phyloP scores from a whole-genome alignment of 2,797 vertebrate genomes.

The Schizopygopsis pylzovi region DNA sequence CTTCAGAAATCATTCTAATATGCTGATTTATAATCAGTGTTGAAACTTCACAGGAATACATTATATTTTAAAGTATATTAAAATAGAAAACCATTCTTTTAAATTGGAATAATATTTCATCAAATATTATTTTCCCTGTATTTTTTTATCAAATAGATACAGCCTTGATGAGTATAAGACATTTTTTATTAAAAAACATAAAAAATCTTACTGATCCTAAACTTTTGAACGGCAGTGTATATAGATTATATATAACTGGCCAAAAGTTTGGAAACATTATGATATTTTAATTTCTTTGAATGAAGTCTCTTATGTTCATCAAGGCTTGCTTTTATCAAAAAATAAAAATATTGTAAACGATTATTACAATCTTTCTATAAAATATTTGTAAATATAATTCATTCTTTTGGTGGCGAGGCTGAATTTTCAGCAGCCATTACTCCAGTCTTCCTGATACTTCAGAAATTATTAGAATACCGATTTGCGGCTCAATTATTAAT shows the following conservation, averaged over 20 bases:
- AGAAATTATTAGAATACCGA: background rate
- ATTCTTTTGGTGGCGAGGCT: background rate
- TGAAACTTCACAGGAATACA: no score
- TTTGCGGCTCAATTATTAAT: background rate
- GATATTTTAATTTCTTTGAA: background rate
- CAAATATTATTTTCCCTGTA: background rate
- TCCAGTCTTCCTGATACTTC: background rate
- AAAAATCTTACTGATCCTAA: no score
- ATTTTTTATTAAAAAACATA: no score
- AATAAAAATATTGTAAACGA: background rate
- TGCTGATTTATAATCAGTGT: no score
- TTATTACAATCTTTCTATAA: background rate
- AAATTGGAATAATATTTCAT: background rate
- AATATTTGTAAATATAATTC: background rate
- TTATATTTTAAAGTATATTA: no score
- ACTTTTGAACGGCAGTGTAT: no score
- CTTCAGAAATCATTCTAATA: no score
- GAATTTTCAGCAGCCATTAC: background rate
- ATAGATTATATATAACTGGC: no score
- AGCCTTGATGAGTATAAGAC: background rate
- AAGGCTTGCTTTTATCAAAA: background rate
- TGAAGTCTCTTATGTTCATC: background rate
- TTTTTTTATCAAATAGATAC: background rate
- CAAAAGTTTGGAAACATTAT: no score
- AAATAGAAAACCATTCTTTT: no score